phyloP scores from a whole-genome alignment of 2,797 vertebrate species.

The Pipistrellus nathusii region DNA sequence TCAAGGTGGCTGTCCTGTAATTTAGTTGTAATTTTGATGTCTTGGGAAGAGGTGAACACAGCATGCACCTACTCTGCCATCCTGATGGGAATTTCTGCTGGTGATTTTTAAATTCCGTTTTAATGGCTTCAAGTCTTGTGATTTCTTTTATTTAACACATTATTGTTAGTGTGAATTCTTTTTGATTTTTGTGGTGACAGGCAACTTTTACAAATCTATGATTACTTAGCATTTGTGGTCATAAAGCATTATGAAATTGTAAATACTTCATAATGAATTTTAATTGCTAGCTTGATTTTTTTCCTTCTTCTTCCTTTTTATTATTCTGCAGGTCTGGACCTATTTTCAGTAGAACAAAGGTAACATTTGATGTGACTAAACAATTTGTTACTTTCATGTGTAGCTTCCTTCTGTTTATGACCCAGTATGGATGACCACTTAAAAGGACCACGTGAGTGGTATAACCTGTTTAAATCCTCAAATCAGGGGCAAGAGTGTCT shows the following conservation, averaged over 20 bases:
- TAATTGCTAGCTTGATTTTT: constrained; percentile 49
- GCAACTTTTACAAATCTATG: background rate
- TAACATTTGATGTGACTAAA: constrained; percentile 41
- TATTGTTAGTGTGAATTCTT: background rate
- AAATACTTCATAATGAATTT: constrained; percentile 37
- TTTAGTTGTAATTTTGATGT: background rate
- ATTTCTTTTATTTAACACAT: constrained; percentile 49
- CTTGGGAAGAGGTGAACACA: background rate
- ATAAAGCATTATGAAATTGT: constrained; percentile 2
- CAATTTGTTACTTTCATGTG: constrained; percentile 49
- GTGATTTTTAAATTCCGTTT: constrained; percentile 8
- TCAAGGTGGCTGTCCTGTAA: background rate
- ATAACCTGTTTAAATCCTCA: constrained; percentile 64
- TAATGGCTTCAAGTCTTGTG: background rate
- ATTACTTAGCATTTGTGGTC: background rate
- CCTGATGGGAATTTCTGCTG: background rate
- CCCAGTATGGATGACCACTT: constrained; percentile 39
- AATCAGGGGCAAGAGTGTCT: background rate
- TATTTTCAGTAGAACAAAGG: constrained; percentile 65
- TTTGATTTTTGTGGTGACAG: background rate
- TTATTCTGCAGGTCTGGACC: constrained; percentile 12
- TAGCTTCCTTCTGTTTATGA: constrained; percentile 53
- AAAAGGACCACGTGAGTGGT: constrained; percentile 5
- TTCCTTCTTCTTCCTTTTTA: background rate
- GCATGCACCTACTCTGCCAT: background rate